Evolutionary conservation across 2,888 invertebrate species (phyloP).

Genomic region (Drosophila flavopinicola): DNA sequence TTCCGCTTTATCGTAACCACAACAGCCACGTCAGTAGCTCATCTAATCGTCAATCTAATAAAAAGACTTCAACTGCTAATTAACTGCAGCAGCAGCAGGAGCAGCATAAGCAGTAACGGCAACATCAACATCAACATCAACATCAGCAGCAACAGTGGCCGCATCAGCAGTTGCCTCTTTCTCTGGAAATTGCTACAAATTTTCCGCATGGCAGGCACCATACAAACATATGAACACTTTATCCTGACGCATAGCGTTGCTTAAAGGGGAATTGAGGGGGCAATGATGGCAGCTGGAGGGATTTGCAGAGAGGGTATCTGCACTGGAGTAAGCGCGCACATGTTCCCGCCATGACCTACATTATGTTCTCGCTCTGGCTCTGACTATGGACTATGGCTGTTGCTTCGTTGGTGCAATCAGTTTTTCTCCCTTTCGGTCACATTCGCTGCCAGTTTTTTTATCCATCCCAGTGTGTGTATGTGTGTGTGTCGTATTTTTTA

Average conservation of each 20-base stretch:
- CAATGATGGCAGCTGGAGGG: background rate
- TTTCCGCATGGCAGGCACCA: slow-evolving; percentile 49
- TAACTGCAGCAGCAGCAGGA: slow-evolving; percentile 41
- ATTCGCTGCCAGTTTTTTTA: slow-evolving; percentile 22
- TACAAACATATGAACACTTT: slow-evolving; percentile 45
- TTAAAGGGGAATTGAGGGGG: background rate
- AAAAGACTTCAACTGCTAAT: slow-evolving; percentile 46
- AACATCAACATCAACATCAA: slow-evolving; percentile 22
- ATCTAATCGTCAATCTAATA: slow-evolving; percentile 54
- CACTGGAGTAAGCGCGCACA: slow-evolving; percentile 38
- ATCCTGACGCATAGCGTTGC: slow-evolving; percentile 16
- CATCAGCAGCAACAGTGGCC: slow-evolving; percentile 27
- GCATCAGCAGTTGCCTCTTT: slow-evolving; percentile 38
- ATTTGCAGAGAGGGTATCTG: slow-evolving; percentile 21
- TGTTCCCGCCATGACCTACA: slow-evolving; percentile 73
- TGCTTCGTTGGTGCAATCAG: slow-evolving; percentile 16
- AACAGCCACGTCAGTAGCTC: slow-evolving; percentile 1
- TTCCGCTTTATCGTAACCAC: slow-evolving; percentile 19
- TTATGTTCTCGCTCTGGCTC: slow-evolving; percentile 40
- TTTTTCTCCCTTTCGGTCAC: slow-evolving; percentile 22
- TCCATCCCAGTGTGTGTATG: slow-evolving; percentile 1
- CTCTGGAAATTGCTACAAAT: slow-evolving; percentile 55
- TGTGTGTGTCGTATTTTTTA: slow-evolving; percentile 36
- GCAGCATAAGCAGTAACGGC: slow-evolving; percentile 1
- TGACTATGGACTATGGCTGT: slow-evolving; percentile 22